A percentile compares a stretch with the other conserved stretches of the same genome.
These are phyloP conservation scores for Drosophila teissieri DNA, from an alignment of 1,140 invertebrate species.

Conservation along the genomic window DNA sequence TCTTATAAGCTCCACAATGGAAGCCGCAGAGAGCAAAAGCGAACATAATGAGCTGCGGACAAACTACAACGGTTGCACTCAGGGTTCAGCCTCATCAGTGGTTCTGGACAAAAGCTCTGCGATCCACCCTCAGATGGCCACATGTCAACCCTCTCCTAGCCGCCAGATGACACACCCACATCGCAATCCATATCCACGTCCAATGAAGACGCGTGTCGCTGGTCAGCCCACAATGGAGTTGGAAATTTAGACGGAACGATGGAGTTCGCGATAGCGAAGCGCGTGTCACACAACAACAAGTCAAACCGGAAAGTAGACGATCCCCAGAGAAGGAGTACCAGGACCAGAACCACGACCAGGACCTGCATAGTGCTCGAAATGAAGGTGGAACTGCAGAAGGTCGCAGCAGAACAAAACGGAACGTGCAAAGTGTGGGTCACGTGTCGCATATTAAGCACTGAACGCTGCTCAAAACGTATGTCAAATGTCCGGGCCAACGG, in stretches of 20 bases:
- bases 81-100: conserved; percentile 15
- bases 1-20: conserved; percentile 27
- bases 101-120: conserved; percentile 33
- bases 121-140: conserved; percentile 53
- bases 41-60: conserved; percentile 12
- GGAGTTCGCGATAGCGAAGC: conserved; percentile 52
- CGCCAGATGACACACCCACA: conserved; percentile 39
- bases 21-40: conserved; percentile 22
- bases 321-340: conserved; percentile 11
- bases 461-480: conserved; percentile 76
- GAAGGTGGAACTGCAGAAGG: conserved; percentile 54
- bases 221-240: conserved; percentile 67
- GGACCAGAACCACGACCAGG: conserved; percentile 33
- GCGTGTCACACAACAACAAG: conserved; percentile 78
- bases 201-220: conserved; percentile 63
- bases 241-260: conserved; percentile 34
- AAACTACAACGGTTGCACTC: conserved; percentile 3
- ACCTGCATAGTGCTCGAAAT: conserved; percentile 58
- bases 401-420: conserved; percentile 32
- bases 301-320: conserved; percentile 71
- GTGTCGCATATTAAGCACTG: conserved; percentile 76
- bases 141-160: conserved; percentile 56
- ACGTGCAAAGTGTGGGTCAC: conserved; percentile 78
- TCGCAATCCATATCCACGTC: conserved; percentile 21
- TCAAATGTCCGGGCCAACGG: conserved; percentile 57